phyloP scores from a whole-genome alignment of 2,113 vertebrate genomes.

The Cervus canadensis region DNA sequence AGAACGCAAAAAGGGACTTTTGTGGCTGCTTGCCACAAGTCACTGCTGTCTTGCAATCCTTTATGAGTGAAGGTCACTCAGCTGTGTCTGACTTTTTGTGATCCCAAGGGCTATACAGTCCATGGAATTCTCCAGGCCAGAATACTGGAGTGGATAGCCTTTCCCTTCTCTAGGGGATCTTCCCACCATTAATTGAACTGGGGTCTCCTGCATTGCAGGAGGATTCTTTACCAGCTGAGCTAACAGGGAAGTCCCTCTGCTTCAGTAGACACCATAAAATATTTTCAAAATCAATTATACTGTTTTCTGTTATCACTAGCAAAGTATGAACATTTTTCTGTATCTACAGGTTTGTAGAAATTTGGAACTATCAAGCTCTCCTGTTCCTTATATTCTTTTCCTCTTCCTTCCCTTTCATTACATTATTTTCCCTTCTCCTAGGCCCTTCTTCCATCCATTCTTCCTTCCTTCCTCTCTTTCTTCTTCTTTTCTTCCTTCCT shows the following conservation, averaged over 20 bases:
- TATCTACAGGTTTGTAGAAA: not conserved
- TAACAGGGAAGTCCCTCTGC: not conserved
- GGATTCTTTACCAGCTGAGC: not conserved
- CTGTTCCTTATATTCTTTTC: not conserved
- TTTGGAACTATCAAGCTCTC: not conserved
- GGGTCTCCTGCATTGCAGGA: not conserved
- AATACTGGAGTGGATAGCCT: not conserved
- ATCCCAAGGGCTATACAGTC: not conserved
- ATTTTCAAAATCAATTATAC: not conserved
- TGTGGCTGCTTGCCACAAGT: not conserved
- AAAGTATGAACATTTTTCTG: not conserved
- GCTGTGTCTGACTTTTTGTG: not conserved
- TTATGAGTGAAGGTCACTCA: not conserved
- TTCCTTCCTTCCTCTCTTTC: rapidly evolving
- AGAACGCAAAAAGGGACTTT: not conserved
- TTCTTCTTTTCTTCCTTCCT: not conserved
- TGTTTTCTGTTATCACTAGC: not conserved
- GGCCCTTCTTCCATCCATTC: rapidly evolving
- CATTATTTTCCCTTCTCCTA: not conserved
- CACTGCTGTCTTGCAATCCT: not conserved
- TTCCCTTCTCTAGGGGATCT: not conserved
- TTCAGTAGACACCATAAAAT: not conserved
- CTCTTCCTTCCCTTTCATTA: not conserved
- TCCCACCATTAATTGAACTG: rapidly evolving
- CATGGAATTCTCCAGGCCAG: not conserved